phyloP scores from a whole-genome alignment of 2,888 invertebrate genomes.

The Meta bourneti region DNA sequence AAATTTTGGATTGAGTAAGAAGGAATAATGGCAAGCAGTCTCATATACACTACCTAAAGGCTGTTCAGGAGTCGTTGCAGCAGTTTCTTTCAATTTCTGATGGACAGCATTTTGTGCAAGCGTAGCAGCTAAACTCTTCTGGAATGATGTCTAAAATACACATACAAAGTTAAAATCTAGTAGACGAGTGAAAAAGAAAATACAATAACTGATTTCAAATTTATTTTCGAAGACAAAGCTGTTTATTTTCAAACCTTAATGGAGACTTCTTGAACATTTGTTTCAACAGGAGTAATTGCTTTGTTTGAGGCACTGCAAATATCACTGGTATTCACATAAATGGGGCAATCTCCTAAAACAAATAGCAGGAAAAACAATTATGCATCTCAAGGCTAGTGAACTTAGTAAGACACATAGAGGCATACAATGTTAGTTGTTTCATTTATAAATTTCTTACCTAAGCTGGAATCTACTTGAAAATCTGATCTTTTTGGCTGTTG shows the following conservation, averaged over 20 bases:
- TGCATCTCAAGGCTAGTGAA: not conserved
- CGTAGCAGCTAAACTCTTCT: slow-evolving; percentile 71
- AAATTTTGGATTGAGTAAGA: too few relatives aligned
- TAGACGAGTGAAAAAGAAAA: not conserved
- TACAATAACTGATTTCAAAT: not conserved
- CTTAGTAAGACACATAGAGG: too few relatives aligned
- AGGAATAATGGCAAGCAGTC: too few relatives aligned
- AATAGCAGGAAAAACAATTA: not conserved
- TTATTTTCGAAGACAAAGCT: not conserved
- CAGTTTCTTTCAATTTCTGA: slow-evolving; percentile 67
- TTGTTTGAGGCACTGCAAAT: slow-evolving; percentile 71
- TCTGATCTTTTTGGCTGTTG: slow-evolving; percentile 33
- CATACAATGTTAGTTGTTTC: too few relatives aligned
- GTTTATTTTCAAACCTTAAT: slow-evolving; percentile 28
- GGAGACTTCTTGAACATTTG: slow-evolving; percentile 37
- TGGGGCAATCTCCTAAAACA: slow-evolving; percentile 55
- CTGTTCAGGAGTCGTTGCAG: slow-evolving; percentile 37
- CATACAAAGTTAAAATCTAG: not conserved
- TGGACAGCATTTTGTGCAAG: slow-evolving; percentile 73
- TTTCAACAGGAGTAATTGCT: slow-evolving; percentile 46
- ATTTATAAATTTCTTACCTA: slow-evolving; percentile 27
- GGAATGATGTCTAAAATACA: slow-evolving; percentile 58
- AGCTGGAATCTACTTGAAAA: slow-evolving; percentile 16
- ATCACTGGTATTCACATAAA: slow-evolving; percentile 70
- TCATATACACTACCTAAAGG: slow-evolving; percentile 4